Percentiles rank a stretch among this genome's conserved stretches.
These are phyloP conservation scores for Gandaritis pyraliata DNA, from an alignment of 2,888 invertebrate species.

Conservation along the genomic window DNA sequence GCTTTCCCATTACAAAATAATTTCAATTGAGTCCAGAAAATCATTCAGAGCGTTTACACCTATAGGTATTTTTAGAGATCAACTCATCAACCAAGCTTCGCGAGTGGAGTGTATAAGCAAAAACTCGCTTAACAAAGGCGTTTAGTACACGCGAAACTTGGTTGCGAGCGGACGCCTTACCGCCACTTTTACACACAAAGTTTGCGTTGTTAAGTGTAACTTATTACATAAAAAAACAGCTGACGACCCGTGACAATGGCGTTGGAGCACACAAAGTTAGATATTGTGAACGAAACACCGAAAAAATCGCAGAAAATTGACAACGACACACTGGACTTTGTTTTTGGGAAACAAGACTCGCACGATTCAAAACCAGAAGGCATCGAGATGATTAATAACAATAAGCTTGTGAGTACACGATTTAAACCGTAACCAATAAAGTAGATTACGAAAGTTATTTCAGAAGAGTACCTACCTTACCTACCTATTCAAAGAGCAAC, in stretches of 20 bases:
- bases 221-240: slow-evolving; percentile 5
- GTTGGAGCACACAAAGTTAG: slow-evolving; percentile 47
- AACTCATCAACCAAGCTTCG: slow-evolving; percentile 47
- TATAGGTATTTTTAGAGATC: slow-evolving; percentile 57
- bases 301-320: slow-evolving; percentile 48
- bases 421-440: not conserved
- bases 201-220: slow-evolving; percentile 6
- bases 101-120: not conserved
- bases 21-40: slow-evolving; percentile 12
- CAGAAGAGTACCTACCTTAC: too few relatives aligned
- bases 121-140: not conserved
- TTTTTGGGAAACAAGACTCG: slow-evolving; percentile 62
- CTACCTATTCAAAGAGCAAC: too few relatives aligned
- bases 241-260: slow-evolving; percentile 43
- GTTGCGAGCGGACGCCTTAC: slow-evolving; percentile 3
- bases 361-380: slow-evolving; percentile 39
- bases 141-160: slow-evolving; percentile 13
- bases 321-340: slow-evolving; percentile 60
- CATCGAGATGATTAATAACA: slow-evolving; percentile 43
- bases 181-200: not conserved
- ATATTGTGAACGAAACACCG: slow-evolving; percentile 51
- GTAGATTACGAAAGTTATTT: too few relatives aligned
- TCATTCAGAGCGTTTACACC: slow-evolving; percentile 22
- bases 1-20: slow-evolving; percentile 11
- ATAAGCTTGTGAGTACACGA: slow-evolving; percentile 29